These are phyloP conservation scores for Cebidichthys violaceus DNA, from an alignment of 2,113 vertebrate species.

Conservation along the genomic window DNA sequence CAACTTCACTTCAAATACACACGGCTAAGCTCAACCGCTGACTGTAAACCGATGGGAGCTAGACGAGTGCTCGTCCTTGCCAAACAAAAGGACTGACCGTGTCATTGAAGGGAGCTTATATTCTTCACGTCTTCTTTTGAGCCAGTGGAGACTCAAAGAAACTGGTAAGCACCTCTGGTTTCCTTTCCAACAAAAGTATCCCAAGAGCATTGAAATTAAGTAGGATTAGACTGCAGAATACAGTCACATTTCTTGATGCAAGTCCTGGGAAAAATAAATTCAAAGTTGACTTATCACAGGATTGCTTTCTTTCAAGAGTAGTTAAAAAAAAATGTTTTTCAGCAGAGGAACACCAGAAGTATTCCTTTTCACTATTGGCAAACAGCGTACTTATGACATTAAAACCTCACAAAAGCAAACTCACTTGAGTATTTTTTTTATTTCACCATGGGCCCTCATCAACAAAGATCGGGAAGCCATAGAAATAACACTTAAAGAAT, in stretches of 20 bases:
- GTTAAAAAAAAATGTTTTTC: neutral
- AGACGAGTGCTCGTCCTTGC: constrained; percentile 53
- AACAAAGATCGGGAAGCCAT: neutral
- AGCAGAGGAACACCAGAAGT: neutral
- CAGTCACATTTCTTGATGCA: constrained; percentile 62
- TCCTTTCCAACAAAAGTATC: constrained; percentile 59
- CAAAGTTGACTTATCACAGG: neutral
- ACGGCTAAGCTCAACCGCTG: neutral
- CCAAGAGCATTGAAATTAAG: constrained; percentile 72
- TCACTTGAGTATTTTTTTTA: neutral
- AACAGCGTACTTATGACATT: neutral
- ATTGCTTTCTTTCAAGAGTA: neutral
- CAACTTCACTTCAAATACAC: constrained; percentile 21
- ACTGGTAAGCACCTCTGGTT: constrained; percentile 52
- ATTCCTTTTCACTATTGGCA: neutral
- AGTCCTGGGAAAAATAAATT: neutral
- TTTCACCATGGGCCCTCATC: neutral
- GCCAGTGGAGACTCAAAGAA: constrained; percentile 36
- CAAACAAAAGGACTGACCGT: constrained; percentile 52
- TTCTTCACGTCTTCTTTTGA: constrained; percentile 50
- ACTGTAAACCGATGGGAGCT: constrained; percentile 23
- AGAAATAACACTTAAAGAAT: neutral
- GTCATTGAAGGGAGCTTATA: constrained; percentile 38
- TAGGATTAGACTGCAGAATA: constrained; percentile 60
- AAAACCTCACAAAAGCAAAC: neutral